These are phyloP conservation scores for Holocentrus rufus DNA, from an alignment of 2,797 vertebrate species.

Conservation along the genomic window DNA sequence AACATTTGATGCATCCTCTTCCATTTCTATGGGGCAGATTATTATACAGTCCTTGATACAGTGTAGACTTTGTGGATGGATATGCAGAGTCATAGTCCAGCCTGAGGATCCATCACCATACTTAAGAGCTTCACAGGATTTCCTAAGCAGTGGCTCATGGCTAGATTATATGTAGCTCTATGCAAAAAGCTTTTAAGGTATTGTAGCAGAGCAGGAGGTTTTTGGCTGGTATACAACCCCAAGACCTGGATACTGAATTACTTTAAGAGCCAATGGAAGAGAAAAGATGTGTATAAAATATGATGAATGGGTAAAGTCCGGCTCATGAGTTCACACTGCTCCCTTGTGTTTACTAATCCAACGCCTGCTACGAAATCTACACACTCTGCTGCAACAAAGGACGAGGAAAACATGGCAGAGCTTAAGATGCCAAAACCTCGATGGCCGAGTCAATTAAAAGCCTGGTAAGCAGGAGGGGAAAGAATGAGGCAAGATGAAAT, in stretches of 20 bases:
- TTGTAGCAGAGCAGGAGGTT: background rate
- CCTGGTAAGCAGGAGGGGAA: background rate
- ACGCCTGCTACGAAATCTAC: background rate
- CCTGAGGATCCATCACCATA: background rate
- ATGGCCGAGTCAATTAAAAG: constrained; percentile 12
- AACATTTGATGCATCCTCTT: background rate
- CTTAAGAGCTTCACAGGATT: too few species aligned
- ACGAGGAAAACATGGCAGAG: background rate
- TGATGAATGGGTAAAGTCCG: background rate
- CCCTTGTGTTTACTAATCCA: background rate
- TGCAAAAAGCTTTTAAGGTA: background rate
- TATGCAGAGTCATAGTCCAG: background rate
- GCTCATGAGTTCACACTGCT: background rate
- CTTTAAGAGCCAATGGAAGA: background rate
- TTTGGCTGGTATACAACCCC: background rate
- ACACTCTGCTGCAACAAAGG: constrained; percentile 12
- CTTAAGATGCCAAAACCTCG: background rate
- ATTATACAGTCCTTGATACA: background rate
- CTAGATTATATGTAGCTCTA: background rate
- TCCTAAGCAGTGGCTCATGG: too few species aligned
- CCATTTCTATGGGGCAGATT: background rate
- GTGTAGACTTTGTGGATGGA: background rate
- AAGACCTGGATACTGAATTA: background rate
- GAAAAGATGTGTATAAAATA: background rate
- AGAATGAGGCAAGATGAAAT: background rate